Evolutionary conservation across 2,113 vertebrate species (phyloP).

Genomic region (Oryzias javanicus): DNA sequence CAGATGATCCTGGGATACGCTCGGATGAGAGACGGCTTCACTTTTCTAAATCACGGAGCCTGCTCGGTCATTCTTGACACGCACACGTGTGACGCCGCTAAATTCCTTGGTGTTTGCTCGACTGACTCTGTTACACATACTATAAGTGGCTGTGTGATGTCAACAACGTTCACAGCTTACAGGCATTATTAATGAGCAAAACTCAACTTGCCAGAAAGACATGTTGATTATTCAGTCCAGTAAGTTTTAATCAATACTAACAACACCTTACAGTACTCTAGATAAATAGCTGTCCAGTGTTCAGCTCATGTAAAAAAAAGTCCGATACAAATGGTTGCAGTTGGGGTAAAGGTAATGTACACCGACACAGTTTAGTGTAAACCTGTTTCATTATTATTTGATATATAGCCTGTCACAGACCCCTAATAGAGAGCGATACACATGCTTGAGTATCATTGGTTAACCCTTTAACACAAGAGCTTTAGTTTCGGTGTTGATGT

Average conservation of each 20-base stretch:
- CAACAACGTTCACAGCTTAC: conserved; percentile 25
- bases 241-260: conserved; percentile 46
- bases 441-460: too few relatives aligned
- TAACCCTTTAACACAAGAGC: too few relatives aligned
- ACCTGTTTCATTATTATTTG: too few relatives aligned
- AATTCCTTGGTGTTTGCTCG: conserved; percentile 31
- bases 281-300: background rate
- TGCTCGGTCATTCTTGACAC: conserved; percentile 31
- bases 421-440: too few relatives aligned
- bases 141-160: conserved; percentile 23
- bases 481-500: too few relatives aligned
- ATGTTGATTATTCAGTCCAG: conserved; percentile 39
- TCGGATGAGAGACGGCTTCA: conserved; percentile 38
- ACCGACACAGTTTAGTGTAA: too few relatives aligned
- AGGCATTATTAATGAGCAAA: conserved; percentile 23
- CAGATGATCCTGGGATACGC: conserved; percentile 35
- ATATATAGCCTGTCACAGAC: too few relatives aligned
- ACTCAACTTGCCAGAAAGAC: conserved; percentile 18
- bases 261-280: conserved; percentile 26
- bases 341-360: too few relatives aligned
- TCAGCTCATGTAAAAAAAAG: background rate
- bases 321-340: too few relatives aligned
- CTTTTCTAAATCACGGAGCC: conserved; percentile 22
- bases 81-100: conserved; percentile 11
- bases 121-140: conserved; percentile 18